phyloP scores from a whole-genome alignment of 1,140 invertebrate species.

The Luehdorfia chinensis region DNA sequence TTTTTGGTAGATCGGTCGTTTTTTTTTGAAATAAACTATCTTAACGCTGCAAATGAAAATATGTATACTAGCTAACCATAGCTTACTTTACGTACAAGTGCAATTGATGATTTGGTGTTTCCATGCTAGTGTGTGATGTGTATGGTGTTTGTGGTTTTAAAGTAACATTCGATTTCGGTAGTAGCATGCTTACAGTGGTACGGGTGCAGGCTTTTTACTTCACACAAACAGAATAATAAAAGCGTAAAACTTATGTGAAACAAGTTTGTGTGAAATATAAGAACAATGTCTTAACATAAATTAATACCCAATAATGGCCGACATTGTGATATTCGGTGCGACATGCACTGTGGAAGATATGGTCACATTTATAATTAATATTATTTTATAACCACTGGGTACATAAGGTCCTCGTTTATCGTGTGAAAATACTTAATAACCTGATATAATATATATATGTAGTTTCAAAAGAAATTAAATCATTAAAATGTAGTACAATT shows the following conservation, averaged over 20 bases:
- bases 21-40: no score
- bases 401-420: slow-evolving; percentile 17
- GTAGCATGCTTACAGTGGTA: slow-evolving; percentile 69
- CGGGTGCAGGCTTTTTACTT: slow-evolving; percentile 63
- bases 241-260: slow-evolving; percentile 6
- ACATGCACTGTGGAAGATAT: slow-evolving; percentile 72
- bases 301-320: slow-evolving; percentile 50
- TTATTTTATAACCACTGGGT: slow-evolving; percentile 14
- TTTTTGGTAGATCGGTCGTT: no score
- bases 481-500: no score
- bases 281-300: slow-evolving; percentile 42
- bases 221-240: slow-evolving; percentile 42
- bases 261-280: slow-evolving; percentile 47
- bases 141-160: no score
- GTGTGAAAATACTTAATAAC: background rate
- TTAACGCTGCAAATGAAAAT: no score
- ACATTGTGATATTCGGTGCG: slow-evolving; percentile 64
- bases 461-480: no score
- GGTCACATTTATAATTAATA: slow-evolving; percentile 32
- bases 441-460: background rate
- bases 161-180: no score
- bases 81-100: no score
- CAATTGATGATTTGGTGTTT: no score
- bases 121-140: no score
- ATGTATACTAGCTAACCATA: no score